Percentiles rank a stretch among this genome's conserved stretches.
Conservation (phyloP, 2,797 vertebrate genomes). For the Hyperoplus lanceolatus region DNA sequence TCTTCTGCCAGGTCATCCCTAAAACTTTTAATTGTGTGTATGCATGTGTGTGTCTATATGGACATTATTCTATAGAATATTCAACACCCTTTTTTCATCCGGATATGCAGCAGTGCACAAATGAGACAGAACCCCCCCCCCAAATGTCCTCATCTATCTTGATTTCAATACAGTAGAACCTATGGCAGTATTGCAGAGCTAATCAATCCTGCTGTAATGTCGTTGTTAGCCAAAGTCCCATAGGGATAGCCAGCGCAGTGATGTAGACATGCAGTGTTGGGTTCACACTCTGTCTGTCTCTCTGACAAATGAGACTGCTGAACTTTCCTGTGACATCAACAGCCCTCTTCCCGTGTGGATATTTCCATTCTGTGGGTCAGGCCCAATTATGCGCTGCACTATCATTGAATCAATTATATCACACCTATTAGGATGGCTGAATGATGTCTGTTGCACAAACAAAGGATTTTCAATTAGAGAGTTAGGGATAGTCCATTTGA, state of each 20-base stretch:
- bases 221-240: slow-evolving; percentile 66
- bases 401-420: slow-evolving; percentile 85
- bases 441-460: slow-evolving; percentile 85
- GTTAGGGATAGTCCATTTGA: slow-evolving; percentile 78
- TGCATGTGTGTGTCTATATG: too few species aligned
- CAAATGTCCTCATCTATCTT: slow-evolving; percentile 65
- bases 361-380: slow-evolving; percentile 75
- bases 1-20: slow-evolving; percentile 68
- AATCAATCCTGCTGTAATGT: slow-evolving; percentile 78
- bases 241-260: slow-evolving; percentile 40
- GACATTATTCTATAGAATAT: background rate
- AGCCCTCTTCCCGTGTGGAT: slow-evolving; percentile 74
- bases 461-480: slow-evolving; percentile 83
- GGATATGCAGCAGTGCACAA: slow-evolving; percentile 17
- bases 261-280: slow-evolving; percentile 59
- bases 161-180: slow-evolving; percentile 63
- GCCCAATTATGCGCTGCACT: slow-evolving; percentile 78
- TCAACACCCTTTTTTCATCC: slow-evolving; percentile 25
- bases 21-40: slow-evolving; percentile 75
- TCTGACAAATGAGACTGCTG: slow-evolving; percentile 78
- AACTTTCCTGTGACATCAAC: slow-evolving; percentile 76
- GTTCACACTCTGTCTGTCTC: slow-evolving; percentile 51
- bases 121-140: slow-evolving; percentile 57
- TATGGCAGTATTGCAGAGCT: slow-evolving; percentile 51
- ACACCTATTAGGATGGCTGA: slow-evolving; percentile 81